Percentiles rank a stretch among this genome's conserved stretches.
phyloP scores from a whole-genome alignment of 2,888 invertebrate genomes.

The Tromatobia lineatoria region DNA sequence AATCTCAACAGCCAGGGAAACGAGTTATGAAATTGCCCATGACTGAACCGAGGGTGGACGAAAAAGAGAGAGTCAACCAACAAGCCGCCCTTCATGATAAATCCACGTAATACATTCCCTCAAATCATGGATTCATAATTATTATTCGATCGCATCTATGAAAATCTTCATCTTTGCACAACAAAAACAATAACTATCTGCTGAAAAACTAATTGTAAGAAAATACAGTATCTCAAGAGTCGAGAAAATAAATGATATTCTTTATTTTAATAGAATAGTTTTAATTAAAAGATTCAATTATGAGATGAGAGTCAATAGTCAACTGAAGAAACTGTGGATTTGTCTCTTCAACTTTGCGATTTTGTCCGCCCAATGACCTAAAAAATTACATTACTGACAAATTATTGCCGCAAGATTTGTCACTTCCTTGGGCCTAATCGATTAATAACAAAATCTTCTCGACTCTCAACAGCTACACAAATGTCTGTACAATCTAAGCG shows the following conservation, averaged over 20 bases:
- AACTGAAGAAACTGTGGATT: no score
- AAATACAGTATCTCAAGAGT: no score
- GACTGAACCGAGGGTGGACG: background rate
- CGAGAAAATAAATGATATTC: no score
- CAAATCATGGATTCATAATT: background rate
- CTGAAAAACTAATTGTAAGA: no score
- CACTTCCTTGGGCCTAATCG: constrained; percentile 63
- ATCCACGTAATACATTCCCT: constrained; percentile 3
- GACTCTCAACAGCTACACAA: background rate
- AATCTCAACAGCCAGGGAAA: constrained; percentile 40
- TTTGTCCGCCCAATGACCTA: constrained; percentile 71
- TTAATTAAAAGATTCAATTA: no score
- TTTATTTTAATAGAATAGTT: no score
- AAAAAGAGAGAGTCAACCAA: background rate
- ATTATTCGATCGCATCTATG: no score
- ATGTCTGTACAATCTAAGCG: background rate
- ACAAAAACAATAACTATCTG: background rate
- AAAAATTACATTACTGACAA: constrained; percentile 72
- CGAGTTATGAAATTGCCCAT: constrained; percentile 38
- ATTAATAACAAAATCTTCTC: background rate
- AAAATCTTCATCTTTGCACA: no score
- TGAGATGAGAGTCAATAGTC: no score
- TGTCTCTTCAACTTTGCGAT: constrained; percentile 47
- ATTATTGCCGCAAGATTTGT: constrained; percentile 64
- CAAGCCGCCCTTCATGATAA: background rate